Conservation (phyloP, 2,888 invertebrate genomes). For the Morinoia aosen region DNA sequence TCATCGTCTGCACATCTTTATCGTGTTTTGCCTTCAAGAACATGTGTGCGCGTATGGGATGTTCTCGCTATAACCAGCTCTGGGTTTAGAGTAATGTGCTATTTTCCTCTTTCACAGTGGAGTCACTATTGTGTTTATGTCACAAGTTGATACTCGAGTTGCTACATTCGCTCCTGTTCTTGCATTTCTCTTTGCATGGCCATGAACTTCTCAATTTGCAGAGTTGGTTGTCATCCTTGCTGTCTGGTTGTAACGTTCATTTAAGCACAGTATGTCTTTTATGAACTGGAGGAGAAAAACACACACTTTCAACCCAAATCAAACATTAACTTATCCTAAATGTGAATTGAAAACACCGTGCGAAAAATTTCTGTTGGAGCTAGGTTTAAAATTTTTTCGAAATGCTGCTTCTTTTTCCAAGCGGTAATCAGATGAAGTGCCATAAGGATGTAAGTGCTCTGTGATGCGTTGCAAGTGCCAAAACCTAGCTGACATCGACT, state of each 20-base stretch:
- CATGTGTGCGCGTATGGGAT: too few relatives aligned
- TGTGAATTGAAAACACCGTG: too few relatives aligned
- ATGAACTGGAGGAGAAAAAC: background rate
- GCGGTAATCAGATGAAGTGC: background rate
- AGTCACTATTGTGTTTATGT: background rate
- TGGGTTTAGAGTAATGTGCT: too few relatives aligned
- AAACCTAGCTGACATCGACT: background rate
- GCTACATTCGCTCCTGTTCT: too few relatives aligned
- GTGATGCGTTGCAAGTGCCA: slow-evolving; percentile 33
- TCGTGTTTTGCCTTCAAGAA: too few relatives aligned
- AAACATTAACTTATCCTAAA: background rate
- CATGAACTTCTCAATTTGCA: too few relatives aligned
- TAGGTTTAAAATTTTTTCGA: background rate
- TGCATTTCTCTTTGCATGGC: too few relatives aligned
- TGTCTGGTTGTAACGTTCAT: background rate
- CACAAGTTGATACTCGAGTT: too few relatives aligned
- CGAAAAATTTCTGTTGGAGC: background rate
- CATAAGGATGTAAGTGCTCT: background rate
- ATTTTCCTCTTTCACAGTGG: too few relatives aligned
- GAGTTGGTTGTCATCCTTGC: background rate
- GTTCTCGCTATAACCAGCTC: too few relatives aligned
- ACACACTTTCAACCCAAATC: background rate
- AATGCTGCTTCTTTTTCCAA: background rate
- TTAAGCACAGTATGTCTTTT: background rate
- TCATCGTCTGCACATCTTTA: too few relatives aligned